Conservation (phyloP, 2,797 vertebrate genomes). For the Martes flavigula region DNA sequence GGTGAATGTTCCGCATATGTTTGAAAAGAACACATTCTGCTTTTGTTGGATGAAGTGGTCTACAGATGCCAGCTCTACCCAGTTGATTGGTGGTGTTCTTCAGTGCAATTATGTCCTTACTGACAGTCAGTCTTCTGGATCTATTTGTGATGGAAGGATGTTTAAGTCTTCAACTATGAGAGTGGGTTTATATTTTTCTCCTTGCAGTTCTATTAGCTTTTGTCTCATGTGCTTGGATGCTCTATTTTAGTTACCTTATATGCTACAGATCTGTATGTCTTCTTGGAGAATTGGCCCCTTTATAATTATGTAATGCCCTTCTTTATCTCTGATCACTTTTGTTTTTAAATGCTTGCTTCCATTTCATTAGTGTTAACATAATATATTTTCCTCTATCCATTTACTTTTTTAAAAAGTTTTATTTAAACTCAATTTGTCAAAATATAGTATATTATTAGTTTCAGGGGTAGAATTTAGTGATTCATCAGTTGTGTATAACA, state of each 20-base stretch:
- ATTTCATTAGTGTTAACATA: no score
- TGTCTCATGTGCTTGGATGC: neutral
- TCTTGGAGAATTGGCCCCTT: neutral
- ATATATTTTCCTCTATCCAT: neutral
- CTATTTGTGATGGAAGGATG: neutral
- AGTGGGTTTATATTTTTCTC: neutral
- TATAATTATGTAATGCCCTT: neutral
- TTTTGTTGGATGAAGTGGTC: neutral
- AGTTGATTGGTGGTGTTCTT: neutral
- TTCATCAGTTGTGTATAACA: neutral
- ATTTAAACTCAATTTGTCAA: neutral
- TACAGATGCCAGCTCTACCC: accelerated
- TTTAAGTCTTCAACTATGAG: no score
- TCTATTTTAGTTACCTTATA: neutral
- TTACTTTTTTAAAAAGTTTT: neutral
- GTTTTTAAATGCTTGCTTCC: neutral
- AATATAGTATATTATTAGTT: neutral
- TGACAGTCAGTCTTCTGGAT: neutral
- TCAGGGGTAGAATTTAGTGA: neutral
- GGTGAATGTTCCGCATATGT: neutral
- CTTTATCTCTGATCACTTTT: neutral
- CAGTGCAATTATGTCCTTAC: neutral
- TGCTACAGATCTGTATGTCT: neutral
- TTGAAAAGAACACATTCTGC: neutral
- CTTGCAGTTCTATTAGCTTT: neutral